Percentiles rank a stretch among this genome's conserved stretches.
These are phyloP conservation scores for Panzeria rudis DNA, from an alignment of 2,888 invertebrate species.

Conservation along the genomic window DNA sequence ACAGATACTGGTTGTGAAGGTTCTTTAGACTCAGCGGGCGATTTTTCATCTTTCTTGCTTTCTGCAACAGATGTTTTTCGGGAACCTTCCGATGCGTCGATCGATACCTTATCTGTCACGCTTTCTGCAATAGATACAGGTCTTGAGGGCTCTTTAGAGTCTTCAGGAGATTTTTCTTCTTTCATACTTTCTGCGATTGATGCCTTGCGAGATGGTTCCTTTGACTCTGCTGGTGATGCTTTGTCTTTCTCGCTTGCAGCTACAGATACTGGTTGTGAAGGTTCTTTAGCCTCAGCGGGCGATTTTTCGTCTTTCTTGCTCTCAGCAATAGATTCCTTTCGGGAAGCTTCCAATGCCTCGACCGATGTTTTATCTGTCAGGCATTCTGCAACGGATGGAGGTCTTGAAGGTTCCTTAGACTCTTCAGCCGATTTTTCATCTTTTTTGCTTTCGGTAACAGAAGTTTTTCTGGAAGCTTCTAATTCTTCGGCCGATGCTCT, in stretches of 20 bases:
- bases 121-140: constrained; percentile 62
- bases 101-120: constrained; percentile 50
- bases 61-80: constrained; percentile 65
- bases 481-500: background rate
- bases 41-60: constrained; percentile 73
- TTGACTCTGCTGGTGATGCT: constrained; percentile 1
- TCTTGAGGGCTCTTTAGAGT: constrained; percentile 72
- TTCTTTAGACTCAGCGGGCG: constrained; percentile 67
- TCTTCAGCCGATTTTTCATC: no score
- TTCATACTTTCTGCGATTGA: constrained; percentile 55
- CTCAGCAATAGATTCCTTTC: constrained; percentile 46
- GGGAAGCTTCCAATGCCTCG: constrained; percentile 1
- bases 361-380: constrained; percentile 25
- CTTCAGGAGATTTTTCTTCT: constrained; percentile 25
- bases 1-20: constrained; percentile 46
- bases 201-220: constrained; percentile 52
- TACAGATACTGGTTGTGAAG: constrained; percentile 53
- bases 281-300: constrained; percentile 10
- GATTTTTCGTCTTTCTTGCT: constrained; percentile 65
- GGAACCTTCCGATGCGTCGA: constrained; percentile 25
- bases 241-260: constrained; percentile 55
- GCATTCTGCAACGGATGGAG: constrained; percentile 32
- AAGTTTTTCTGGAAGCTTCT: background rate
- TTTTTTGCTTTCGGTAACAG: constrained; percentile 16
- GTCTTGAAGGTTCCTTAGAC: constrained; percentile 50